A percentile compares a stretch with the other conserved stretches of the same genome.
These are phyloP conservation scores for Anabas testudineus DNA, from an alignment of 2,797 vertebrate species.

Conservation along the genomic window DNA sequence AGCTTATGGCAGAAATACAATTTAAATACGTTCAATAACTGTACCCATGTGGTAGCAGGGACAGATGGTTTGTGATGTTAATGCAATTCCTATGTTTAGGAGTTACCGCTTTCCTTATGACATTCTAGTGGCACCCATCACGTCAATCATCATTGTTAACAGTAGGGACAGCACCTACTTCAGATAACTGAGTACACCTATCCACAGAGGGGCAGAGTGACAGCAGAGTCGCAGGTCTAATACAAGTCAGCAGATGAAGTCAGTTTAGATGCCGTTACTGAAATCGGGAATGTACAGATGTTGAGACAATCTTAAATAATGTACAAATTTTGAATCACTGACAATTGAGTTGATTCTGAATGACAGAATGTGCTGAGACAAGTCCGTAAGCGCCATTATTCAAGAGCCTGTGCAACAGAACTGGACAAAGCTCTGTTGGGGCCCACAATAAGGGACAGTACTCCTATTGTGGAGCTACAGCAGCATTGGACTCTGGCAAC, in stretches of 20 bases:
- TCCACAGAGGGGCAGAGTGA: slow-evolving; percentile 33
- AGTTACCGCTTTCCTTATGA: slow-evolving; percentile 18
- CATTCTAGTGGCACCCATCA: slow-evolving; percentile 37
- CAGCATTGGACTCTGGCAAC: slow-evolving; percentile 66
- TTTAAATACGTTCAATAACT: slow-evolving; percentile 14
- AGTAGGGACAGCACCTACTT: slow-evolving; percentile 31
- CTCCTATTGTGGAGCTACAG: slow-evolving; percentile 51
- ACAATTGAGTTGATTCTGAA: slow-evolving; percentile 48
- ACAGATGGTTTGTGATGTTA: slow-evolving; percentile 12
- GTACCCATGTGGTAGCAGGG: not conserved
- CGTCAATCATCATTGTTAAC: slow-evolving; percentile 40
- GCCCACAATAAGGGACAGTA: slow-evolving; percentile 32
- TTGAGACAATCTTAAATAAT: slow-evolving; percentile 23
- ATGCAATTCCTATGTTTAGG: slow-evolving; percentile 23
- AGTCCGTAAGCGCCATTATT: slow-evolving; percentile 35
- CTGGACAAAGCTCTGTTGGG: slow-evolving; percentile 23
- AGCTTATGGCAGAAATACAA: not conserved
- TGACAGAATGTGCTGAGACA: slow-evolving; percentile 37
- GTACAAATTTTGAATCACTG: slow-evolving; percentile 32
- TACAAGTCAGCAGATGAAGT: slow-evolving; percentile 30
- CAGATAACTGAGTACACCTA: slow-evolving; percentile 41
- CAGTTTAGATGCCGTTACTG: slow-evolving; percentile 28
- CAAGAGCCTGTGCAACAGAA: slow-evolving; percentile 37
- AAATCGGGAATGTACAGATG: slow-evolving; percentile 63
- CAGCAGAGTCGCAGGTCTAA: slow-evolving; percentile 31